Percentiles rank a stretch among this genome's conserved stretches.
Evolutionary conservation across 2,888 invertebrate species (phyloP).

Genomic region (Thumatha senex): DNA sequence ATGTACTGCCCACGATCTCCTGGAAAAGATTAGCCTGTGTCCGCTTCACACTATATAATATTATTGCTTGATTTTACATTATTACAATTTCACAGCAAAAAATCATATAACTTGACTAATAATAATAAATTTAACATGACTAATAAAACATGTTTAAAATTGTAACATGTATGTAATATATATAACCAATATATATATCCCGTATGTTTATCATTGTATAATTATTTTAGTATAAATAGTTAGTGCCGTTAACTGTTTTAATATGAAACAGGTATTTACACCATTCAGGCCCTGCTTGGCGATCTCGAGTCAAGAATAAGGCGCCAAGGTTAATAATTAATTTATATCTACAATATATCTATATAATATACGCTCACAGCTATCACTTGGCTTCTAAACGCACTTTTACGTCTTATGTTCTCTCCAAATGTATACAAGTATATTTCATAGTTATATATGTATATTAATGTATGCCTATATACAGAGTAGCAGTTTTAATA

Average conservation of each 20-base stretch:
- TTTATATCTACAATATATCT: slow-evolving; percentile 32
- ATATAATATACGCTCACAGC: slow-evolving; percentile 28
- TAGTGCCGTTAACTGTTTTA: slow-evolving; percentile 76
- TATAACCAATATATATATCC: not conserved
- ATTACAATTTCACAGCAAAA: no score
- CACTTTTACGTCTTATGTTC: slow-evolving; percentile 48
- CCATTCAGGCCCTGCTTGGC: slow-evolving; percentile 80
- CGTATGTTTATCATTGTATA: not conserved
- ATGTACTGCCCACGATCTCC: no score
- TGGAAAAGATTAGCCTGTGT: no score
- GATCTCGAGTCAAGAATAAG: slow-evolving; percentile 80
- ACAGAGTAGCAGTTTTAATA: not conserved
- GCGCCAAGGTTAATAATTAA: slow-evolving; percentile 66
- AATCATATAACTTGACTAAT: no score
- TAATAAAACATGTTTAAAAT: no score
- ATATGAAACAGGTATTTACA: slow-evolving; percentile 81
- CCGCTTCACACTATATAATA: no score
- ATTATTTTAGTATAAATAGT: slow-evolving; percentile 13
- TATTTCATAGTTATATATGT: not conserved
- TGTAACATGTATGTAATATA: no score
- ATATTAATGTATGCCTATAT: slow-evolving; percentile 3
- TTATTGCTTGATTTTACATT: no score
- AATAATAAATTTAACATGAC: no score
- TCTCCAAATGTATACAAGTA: slow-evolving; percentile 33
- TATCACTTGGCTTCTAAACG: slow-evolving; percentile 63